Base-by-base conservation (phyloP, 1,140 invertebrate species). In the Calosoma granatense region DNA sequence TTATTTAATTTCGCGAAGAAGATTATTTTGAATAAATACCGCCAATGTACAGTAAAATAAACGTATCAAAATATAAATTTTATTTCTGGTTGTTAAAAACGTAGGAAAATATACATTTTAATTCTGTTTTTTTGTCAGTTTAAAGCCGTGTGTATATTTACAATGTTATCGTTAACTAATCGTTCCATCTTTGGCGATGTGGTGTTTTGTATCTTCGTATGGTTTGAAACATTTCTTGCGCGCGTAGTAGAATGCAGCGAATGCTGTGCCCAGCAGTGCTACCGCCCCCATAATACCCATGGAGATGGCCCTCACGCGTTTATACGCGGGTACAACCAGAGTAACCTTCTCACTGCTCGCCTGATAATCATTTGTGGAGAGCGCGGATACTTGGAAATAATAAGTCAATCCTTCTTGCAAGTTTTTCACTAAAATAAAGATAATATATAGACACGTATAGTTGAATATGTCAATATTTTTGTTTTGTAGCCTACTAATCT, bases 401-500 rank as follows among this genome's bases (percentile, higher is more conserved):
- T 86, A 86, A 36, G 76, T 77, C 52, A 74, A 76, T 53, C 84
- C 81, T 65, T 86, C 84, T 60, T 81, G 78, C 36, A 86, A 67
- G 62, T 77, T 75, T 64, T 78, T 76, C 21, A 86, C 78, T 80
- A 72, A 41, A 75, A 76, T 56, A 23, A 61, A 60, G 56, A 56
- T 52, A 2, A 59, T 56, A 26, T n/a, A n/a, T n/a, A n/a, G n/a
- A n/a, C n/a, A n/a, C n/a, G n/a, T n/a, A n/a, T n/a, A n/a, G n/a
- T n/a, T n/a, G n/a, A n/a, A n/a, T n/a, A n/a, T n/a, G n/a, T n/a
- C n/a, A n/a, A n/a, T n/a, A n/a, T n/a, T n/a, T n/a, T n/a, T n/a
- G n/a, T n/a, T n/a, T n/a, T n/a, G n/a, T n/a, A n/a, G n/a, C n/a
- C n/a, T n/a, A n/a, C n/a, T n/a, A n/a, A n/a, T n/a, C n/a, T n/a